Base-by-base conservation (phyloP, 2,888 invertebrate genomes). In the Agrotis ipsilon region DNA sequence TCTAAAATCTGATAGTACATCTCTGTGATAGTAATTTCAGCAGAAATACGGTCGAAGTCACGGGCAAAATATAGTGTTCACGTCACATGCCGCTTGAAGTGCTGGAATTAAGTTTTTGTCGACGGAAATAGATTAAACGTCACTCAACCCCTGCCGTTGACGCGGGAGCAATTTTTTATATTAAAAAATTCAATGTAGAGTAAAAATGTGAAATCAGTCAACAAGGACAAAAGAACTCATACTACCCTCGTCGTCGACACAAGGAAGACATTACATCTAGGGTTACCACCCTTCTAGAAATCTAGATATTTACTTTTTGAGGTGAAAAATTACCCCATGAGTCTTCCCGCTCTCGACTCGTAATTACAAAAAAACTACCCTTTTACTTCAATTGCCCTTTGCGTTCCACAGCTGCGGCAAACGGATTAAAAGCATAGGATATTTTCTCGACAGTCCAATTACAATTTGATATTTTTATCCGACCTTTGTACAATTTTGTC, bases 31-130 rank as follows among this genome's bases (percentile, higher is more conserved):
- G 32, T n/a, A 32, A n/a, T 55, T 39, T 3, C 32, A 14, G 6
- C 13, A 13, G 6, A 55, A 55, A n/a, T 2, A 13, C 32, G 5
- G n/a, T 6, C 2, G n/a, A 32, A 19, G 32, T n/a, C 55, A 3
- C 32, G 32, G n/a, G 14, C 1, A 32, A 55, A 55, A n/a, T 13
- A 32, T 32, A 32, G 55, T 69, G 71, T 65, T 65, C 52, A 72
- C 52, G 54, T 68, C 65, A 62, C 68, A 52, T n/a, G 49, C 66
- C 60, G 78, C 57, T 51, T 68, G 52, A 58, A 83, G 69, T 74
- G 46, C 76, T 75, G 75, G 82, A 85, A 85, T 85, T 82, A 85
- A 79, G 82, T 83, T 86, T 80, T 84, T 81, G 78, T 79, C 82
- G 78, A 19, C 66, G 45, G 59, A 66, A 79, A 83, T 79, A 79